Evolutionary conservation across 2,888 invertebrate genomes (phyloP).

Genomic region (Drosophila prolongata): DNA sequence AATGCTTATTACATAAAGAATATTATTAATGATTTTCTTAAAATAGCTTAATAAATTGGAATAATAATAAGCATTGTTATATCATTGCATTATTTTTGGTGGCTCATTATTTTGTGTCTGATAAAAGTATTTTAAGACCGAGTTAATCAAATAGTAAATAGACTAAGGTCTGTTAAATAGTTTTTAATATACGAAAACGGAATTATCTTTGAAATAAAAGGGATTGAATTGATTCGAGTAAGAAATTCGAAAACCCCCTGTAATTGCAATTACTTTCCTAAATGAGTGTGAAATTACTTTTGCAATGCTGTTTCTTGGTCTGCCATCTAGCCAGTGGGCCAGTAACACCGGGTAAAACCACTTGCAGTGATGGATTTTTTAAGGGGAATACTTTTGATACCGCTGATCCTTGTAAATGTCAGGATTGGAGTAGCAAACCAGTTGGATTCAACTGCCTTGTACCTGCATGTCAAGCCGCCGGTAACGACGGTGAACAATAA

Average conservation of each 20-base stretch:
- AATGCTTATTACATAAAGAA: not conserved
- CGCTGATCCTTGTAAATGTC: not conserved
- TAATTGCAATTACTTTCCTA: not conserved
- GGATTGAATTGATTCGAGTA: too few species aligned
- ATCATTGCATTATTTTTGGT: too few species aligned
- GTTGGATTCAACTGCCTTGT: not conserved
- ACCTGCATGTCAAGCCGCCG: slow-evolving; percentile 3
- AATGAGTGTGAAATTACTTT: not conserved
- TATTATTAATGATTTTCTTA: too few species aligned
- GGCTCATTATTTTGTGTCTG: too few species aligned
- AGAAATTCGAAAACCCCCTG: not conserved
- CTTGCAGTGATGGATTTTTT: not conserved
- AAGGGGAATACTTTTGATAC: not conserved
- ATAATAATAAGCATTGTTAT: too few species aligned
- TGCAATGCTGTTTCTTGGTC: not conserved
- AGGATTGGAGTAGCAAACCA: not conserved
- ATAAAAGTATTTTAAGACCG: too few species aligned
- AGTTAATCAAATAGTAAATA: too few species aligned
- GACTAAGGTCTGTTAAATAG: too few species aligned
- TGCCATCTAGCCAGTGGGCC: not conserved
- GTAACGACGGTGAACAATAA: slow-evolving; percentile 14
- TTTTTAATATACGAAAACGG: too few species aligned
- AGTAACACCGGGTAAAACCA: not conserved
- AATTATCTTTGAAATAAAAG: too few species aligned
- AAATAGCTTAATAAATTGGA: too few species aligned